Evolutionary conservation across 2,113 vertebrate species (phyloP).

Genomic region (Podarcis raffonei): DNA sequence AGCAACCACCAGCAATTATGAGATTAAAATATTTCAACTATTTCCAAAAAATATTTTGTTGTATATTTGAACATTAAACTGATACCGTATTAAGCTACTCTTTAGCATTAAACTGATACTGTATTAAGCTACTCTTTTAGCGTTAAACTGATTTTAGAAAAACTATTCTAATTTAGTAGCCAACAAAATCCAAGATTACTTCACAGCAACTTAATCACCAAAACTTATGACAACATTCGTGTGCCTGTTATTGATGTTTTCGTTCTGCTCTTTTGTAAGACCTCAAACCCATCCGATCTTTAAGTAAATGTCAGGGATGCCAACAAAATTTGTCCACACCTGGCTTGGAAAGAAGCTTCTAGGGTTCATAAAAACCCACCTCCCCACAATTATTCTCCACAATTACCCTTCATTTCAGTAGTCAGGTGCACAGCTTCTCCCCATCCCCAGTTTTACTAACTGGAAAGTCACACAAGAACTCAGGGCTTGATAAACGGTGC

Average conservation of each 20-base stretch:
- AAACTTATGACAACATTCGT: not conserved
- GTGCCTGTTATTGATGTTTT: not conserved
- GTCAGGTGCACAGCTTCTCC: not conserved
- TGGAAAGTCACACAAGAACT: not conserved
- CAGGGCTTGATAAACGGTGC: not conserved
- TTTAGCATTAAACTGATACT: not conserved
- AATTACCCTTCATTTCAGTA: not conserved
- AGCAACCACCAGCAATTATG: conserved; percentile 52
- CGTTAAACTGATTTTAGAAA: conserved; percentile 12
- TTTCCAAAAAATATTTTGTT: conserved; percentile 47
- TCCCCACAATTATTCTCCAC: not conserved
- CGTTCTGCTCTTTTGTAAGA: not conserved
- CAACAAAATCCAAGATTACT: not conserved
- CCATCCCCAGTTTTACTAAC: not conserved
- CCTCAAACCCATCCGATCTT: not conserved
- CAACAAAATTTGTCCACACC: not conserved
- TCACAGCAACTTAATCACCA: fast-evolving
- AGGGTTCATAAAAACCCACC: not conserved
- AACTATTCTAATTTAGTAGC: conserved; percentile 26
- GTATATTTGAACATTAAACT: conserved; percentile 21
- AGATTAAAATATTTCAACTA: conserved; percentile 67
- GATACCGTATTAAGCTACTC: conserved; percentile 31
- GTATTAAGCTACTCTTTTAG: conserved; percentile 24
- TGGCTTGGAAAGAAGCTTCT: not conserved
- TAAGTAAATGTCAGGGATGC: too few relatives aligned